A percentile compares a stretch with the other conserved stretches of the same genome.
phyloP scores from a whole-genome alignment of 2,888 invertebrate species.

The Oscheius sp. region DNA sequence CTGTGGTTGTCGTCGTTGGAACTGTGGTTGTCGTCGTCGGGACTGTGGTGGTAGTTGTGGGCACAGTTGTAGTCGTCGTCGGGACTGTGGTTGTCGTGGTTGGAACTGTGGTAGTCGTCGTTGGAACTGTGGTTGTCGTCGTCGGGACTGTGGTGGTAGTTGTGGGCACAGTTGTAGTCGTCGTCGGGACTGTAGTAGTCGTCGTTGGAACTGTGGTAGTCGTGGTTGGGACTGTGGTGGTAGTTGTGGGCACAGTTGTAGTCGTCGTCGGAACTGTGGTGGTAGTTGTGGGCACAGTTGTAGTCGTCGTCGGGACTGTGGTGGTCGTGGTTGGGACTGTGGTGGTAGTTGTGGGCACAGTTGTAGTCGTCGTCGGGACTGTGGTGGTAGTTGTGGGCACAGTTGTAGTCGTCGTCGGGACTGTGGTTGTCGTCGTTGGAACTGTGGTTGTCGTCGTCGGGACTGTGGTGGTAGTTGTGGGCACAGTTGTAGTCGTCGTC shows the following conservation, averaged over 20 bases:
- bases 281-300: neutral
- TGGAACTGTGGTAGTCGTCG: neutral
- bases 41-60: neutral
- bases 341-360: neutral
- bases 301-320: neutral
- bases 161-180: neutral
- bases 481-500: neutral
- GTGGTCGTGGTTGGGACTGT: neutral
- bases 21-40: neutral
- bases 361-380: neutral
- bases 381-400: neutral
- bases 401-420: neutral
- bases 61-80: neutral
- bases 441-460: neutral
- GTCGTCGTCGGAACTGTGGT: neutral
- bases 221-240: neutral
- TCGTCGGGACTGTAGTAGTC: neutral
- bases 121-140: neutral
- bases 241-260: neutral
- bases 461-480: neutral
- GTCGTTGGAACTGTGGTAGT: neutral
- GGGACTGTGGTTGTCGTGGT: neutral
- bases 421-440: neutral
- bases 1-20: neutral
- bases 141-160: neutral